phyloP scores from a whole-genome alignment of 30 jellyfish, hydroid and myxozoan species.

The Pseudorhiza aurosa region DNA sequence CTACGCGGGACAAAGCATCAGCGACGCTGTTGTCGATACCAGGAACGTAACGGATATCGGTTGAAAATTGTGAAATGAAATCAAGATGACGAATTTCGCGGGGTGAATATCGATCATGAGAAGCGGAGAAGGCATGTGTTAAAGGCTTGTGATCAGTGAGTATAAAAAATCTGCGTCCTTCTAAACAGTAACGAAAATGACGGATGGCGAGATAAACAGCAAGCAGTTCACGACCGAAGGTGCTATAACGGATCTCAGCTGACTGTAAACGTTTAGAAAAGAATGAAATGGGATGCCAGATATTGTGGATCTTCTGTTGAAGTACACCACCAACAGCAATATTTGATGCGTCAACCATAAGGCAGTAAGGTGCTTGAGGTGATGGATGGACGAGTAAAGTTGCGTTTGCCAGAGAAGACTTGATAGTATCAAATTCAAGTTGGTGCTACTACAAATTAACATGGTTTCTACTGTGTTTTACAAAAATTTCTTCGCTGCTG shows the following conservation, averaged over 20 bases:
- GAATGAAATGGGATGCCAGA: conserved; percentile 46
- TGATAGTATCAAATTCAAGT: conserved; percentile 29
- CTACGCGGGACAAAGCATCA: conserved; percentile 60
- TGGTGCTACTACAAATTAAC: too few relatives aligned
- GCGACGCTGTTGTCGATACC: conserved; percentile 55
- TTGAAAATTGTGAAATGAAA: conserved; percentile 38
- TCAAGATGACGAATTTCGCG: conserved; percentile 50
- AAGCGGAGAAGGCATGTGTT: conserved; percentile 18
- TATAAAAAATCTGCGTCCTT: conserved; percentile 42
- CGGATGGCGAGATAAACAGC: conserved; percentile 40
- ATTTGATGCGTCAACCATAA: conserved; percentile 57
- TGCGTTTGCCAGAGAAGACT: conserved; percentile 30
- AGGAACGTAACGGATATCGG: conserved; percentile 18
- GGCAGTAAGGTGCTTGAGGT: conserved; percentile 18
- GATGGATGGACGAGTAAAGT: conserved; percentile 46
- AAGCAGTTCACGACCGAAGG: conserved; percentile 46
- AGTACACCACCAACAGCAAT: conserved; percentile 33
- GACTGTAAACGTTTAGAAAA: too few relatives aligned
- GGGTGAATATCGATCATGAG: conserved; percentile 15
- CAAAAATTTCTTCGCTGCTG: too few relatives aligned
- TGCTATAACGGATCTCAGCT: conserved; percentile 28
- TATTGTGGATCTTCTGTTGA: not conserved
- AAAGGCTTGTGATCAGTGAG: conserved; percentile 41
- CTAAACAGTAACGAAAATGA: conserved; percentile 30
- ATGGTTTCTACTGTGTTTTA: too few relatives aligned